phyloP scores from a whole-genome alignment of 1,140 invertebrate species.

The Drosophila ercepeae region DNA sequence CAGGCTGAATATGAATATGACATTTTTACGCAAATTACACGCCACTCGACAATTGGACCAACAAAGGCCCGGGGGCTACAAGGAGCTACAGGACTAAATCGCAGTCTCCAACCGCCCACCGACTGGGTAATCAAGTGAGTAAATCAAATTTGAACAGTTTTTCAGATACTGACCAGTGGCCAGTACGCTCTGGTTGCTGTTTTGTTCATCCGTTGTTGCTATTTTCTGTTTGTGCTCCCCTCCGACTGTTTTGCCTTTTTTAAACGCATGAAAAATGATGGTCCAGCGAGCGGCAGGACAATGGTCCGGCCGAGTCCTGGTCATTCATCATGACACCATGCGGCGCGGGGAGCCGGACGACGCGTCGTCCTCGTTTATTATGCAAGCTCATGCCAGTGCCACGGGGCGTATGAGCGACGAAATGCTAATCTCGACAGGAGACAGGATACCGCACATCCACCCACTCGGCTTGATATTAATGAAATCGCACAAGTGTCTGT shows the following conservation, averaged over 20 bases:
- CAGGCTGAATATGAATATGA: slow-evolving; percentile 76
- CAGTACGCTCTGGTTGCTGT: background rate
- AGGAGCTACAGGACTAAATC: slow-evolving; percentile 29
- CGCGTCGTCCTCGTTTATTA: slow-evolving; percentile 64
- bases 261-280: slow-evolving; percentile 80
- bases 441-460: slow-evolving; percentile 3
- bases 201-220: slow-evolving; percentile 17
- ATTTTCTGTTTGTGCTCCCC: background rate
- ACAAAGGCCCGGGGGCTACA: slow-evolving; percentile 29
- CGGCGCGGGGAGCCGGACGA: slow-evolving; percentile 24
- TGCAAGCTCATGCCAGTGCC: slow-evolving; percentile 70
- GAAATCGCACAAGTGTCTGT: slow-evolving; percentile 72
- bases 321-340: slow-evolving; percentile 81
- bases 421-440: slow-evolving; percentile 74
- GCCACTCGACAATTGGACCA: slow-evolving; percentile 67
- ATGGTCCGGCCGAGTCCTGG: slow-evolving; percentile 24
- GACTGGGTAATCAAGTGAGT: slow-evolving; percentile 76
- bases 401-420: slow-evolving; percentile 71
- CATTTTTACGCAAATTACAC: slow-evolving; percentile 81
- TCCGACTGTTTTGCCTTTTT: slow-evolving; percentile 46
- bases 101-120: background rate
- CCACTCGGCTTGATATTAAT: slow-evolving; percentile 68
- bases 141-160: slow-evolving; percentile 81
- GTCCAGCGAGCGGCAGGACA: slow-evolving; percentile 20
- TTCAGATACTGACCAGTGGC: slow-evolving; percentile 45